Conservation (phyloP, 2,888 invertebrate species). For the Heliconius aoede region DNA sequence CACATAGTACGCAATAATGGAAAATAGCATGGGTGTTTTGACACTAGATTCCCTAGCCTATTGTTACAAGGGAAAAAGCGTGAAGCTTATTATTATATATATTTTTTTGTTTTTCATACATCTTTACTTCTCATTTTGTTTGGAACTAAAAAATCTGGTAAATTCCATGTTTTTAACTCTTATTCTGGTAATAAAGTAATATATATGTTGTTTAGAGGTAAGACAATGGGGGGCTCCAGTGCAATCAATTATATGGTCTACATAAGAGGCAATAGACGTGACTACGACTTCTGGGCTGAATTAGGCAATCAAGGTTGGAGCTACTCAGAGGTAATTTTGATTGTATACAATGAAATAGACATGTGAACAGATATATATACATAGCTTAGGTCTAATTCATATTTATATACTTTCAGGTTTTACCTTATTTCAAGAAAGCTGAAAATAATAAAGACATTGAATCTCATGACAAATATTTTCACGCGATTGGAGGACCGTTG, state of each 20-base stretch:
- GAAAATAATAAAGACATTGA: conserved; percentile 85
- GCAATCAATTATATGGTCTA: conserved; percentile 87
- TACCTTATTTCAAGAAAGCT: conserved; percentile 88
- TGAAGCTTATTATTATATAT: no score
- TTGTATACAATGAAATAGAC: not conserved
- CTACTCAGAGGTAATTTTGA: conserved; percentile 75
- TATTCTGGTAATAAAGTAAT: not conserved
- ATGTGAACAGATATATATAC: not conserved
- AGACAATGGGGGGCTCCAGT: conserved; percentile 88
- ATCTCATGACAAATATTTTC: conserved; percentile 81
- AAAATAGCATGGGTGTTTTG: not conserved
- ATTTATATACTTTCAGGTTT: conserved; percentile 67
- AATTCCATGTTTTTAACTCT: not conserved
- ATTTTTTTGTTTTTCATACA: no score
- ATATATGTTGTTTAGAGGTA: conserved; percentile 69
- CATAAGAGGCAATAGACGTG: conserved; percentile 84
- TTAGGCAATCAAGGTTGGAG: conserved; percentile 86
- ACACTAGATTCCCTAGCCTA: not conserved
- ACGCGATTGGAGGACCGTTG: conserved; percentile 85
- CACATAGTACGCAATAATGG: not conserved
- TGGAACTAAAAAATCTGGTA: not conserved
- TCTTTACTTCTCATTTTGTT: no score
- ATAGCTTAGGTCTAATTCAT: not conserved
- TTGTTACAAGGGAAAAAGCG: no score
- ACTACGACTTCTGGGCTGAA: conserved; percentile 87